Evolutionary conservation across 2,888 invertebrate genomes (phyloP).

Genomic region (Phyllotreta cruciferae): DNA sequence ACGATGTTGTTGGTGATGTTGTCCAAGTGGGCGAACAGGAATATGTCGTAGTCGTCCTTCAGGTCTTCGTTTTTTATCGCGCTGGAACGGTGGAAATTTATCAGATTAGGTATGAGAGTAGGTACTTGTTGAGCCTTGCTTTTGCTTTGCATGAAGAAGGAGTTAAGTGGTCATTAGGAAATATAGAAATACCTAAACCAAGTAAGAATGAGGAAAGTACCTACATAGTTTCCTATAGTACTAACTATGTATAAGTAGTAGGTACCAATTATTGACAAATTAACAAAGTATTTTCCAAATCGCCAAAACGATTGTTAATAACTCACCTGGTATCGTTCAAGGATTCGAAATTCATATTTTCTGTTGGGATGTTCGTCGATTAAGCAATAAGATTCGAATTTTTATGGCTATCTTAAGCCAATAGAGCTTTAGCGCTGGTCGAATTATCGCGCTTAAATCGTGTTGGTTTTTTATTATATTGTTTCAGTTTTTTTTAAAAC

Average conservation of each 20-base stretch:
- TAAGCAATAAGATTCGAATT: no score
- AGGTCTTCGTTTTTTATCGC: slow-evolving; percentile 50
- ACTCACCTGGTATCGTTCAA: slow-evolving; percentile 38
- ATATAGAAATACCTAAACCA: no score
- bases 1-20: slow-evolving; percentile 37
- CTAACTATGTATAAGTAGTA: no score
- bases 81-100: slow-evolving; percentile 30
- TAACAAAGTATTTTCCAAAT: no score
- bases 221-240: no score
- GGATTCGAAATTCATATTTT: slow-evolving; percentile 35
- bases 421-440: neutral
- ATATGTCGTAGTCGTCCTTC: slow-evolving; percentile 48
- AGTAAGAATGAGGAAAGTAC: no score
- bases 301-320: neutral
- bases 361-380: slow-evolving; percentile 6
- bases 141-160: no score
- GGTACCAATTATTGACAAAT: no score
- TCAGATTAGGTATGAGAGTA: neutral
- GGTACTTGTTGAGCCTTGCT: no score
- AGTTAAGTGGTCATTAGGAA: no score
- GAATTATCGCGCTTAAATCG: slow-evolving; percentile 7
- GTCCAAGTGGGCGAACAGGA: slow-evolving; percentile 50
- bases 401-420: no score
- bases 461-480: slow-evolving; percentile 8
- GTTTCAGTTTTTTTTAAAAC: slow-evolving; percentile 17